Percentiles rank a stretch among this genome's conserved stretches.
phyloP scores from a whole-genome alignment of 2,113 vertebrate genomes.

The Periophthalmus modestus region DNA sequence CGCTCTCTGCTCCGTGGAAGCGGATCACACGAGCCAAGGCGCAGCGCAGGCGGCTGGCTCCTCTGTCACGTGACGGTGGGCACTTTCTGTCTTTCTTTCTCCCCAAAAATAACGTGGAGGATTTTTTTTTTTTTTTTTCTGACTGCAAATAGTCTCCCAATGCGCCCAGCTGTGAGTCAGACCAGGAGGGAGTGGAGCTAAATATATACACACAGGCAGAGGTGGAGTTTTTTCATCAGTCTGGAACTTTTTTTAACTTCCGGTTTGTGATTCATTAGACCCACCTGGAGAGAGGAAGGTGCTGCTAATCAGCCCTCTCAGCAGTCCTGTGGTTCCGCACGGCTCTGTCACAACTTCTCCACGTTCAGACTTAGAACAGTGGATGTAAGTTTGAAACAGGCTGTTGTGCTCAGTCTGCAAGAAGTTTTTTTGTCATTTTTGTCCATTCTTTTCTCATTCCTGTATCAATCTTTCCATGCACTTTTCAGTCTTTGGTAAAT shows the following conservation, averaged over 20 bases:
- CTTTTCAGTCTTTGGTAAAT: no score
- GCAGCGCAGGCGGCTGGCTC: conserved; percentile 46
- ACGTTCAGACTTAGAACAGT: neutral
- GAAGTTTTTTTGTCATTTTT: no score
- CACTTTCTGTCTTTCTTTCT: conserved; percentile 29
- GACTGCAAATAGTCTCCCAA: conserved; percentile 17
- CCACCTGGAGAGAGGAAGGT: neutral
- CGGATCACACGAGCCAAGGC: conserved; percentile 35
- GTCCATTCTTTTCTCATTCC: no score
- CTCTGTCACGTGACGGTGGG: conserved; percentile 78
- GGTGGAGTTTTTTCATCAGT: neutral
- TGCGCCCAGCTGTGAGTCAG: neutral
- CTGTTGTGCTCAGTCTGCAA: no score
- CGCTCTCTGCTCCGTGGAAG: conserved; percentile 54
- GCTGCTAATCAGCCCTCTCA: neutral
- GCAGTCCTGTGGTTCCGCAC: neutral
- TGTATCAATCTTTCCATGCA: no score
- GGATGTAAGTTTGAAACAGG: no score
- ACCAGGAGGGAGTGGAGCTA: neutral
- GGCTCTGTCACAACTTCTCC: neutral
- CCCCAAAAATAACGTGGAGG: conserved; percentile 34
- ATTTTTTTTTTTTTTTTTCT: conserved; percentile 35
- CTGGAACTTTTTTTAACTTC: neutral
- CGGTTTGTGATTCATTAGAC: neutral
- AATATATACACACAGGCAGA: neutral